Evolutionary conservation across 64 coral and sea anemone genomes (phyloP).

Genomic region (Platygyra sinensis): DNA sequence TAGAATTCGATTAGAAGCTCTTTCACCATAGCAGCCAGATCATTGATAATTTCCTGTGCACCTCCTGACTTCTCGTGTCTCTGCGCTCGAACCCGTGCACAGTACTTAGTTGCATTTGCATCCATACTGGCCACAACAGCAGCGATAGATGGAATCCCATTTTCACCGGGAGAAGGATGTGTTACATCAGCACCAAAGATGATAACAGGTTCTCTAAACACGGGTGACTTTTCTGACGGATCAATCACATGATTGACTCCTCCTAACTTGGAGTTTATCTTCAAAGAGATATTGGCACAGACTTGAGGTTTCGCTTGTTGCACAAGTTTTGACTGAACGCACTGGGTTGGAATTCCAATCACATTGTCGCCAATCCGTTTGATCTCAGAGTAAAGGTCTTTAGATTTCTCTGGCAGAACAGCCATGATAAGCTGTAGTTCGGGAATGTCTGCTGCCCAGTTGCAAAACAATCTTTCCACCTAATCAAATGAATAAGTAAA

Average conservation of each 20-base stretch:
- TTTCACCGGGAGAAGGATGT: conserved; percentile 77
- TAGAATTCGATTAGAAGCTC: conserved; percentile 75
- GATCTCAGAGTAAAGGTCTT: conserved; percentile 61
- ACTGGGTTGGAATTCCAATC: conserved; percentile 74
- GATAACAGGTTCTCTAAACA: conserved; percentile 79
- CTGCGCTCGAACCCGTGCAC: conserved; percentile 75
- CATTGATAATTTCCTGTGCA: conserved; percentile 70
- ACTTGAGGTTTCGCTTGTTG: conserved; percentile 46
- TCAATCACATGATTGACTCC: conserved; percentile 77
- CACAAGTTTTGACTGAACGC: conserved; percentile 51
- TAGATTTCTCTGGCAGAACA: conserved; percentile 60
- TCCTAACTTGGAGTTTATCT: conserved; percentile 86
- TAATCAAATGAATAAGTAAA: neutral
- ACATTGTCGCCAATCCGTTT: conserved; percentile 77
- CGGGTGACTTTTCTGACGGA: conserved; percentile 2
- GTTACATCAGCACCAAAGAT: conserved; percentile 93
- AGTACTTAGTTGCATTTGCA: conserved; percentile 63
- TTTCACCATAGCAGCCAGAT: conserved; percentile 75
- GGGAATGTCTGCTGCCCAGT: neutral
- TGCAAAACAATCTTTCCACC: conserved; percentile 40
- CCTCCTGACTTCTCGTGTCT: conserved; percentile 15
- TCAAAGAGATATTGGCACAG: conserved; percentile 80
- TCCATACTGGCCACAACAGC: conserved; percentile 96
- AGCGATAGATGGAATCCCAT: conserved; percentile 76
- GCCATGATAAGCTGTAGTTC: conserved; percentile 71